A percentile compares a stretch with the other conserved stretches of the same genome.
Conservation (phyloP, 2,888 invertebrate genomes). For the Macrosoma leucophasiata region DNA sequence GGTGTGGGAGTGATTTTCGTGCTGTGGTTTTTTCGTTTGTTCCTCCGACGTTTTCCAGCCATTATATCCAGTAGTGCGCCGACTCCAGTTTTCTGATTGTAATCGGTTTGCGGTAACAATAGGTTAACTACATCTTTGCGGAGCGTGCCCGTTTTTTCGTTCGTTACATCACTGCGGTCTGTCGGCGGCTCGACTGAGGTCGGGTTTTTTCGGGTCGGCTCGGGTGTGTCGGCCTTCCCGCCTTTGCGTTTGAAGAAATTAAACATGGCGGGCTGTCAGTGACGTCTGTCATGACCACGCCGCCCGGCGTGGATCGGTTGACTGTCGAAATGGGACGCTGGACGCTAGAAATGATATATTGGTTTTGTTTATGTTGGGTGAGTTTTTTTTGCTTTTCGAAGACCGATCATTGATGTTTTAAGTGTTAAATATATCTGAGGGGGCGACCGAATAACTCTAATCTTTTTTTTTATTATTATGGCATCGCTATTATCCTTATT, state of each 20-base stretch:
- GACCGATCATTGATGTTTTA: too few relatives aligned
- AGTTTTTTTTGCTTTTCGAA: too few relatives aligned
- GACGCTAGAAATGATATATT: too few relatives aligned
- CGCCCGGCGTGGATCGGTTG: slow-evolving; percentile 30
- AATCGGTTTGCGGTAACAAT: slow-evolving; percentile 57
- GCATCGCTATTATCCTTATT: too few relatives aligned
- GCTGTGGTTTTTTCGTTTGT: slow-evolving; percentile 44
- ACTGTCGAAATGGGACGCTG: too few relatives aligned
- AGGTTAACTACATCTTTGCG: slow-evolving; percentile 69
- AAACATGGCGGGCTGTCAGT: slow-evolving; percentile 52
- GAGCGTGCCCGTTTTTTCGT: slow-evolving; percentile 37
- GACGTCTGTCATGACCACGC: slow-evolving; percentile 47
- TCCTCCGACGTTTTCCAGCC: slow-evolving; percentile 58
- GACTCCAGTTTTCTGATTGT: slow-evolving; percentile 57
- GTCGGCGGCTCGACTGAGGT: slow-evolving; percentile 51
- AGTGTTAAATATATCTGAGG: too few relatives aligned
- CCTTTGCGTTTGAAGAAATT: slow-evolving; percentile 67
- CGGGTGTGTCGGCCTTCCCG: slow-evolving; percentile 56
- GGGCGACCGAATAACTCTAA: too few relatives aligned
- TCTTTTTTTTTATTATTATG: too few relatives aligned
- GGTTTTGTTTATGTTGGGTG: slow-evolving; percentile 7
- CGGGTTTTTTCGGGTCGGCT: slow-evolving; percentile 39
- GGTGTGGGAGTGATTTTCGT: slow-evolving; percentile 36
- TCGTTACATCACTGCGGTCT: slow-evolving; percentile 43
- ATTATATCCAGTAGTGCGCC: slow-evolving; percentile 62